Percentiles rank a stretch among this genome's conserved stretches.
These are phyloP conservation scores for Aspidapion aeneum DNA, from an alignment of 2,888 invertebrate species.

Conservation along the genomic window DNA sequence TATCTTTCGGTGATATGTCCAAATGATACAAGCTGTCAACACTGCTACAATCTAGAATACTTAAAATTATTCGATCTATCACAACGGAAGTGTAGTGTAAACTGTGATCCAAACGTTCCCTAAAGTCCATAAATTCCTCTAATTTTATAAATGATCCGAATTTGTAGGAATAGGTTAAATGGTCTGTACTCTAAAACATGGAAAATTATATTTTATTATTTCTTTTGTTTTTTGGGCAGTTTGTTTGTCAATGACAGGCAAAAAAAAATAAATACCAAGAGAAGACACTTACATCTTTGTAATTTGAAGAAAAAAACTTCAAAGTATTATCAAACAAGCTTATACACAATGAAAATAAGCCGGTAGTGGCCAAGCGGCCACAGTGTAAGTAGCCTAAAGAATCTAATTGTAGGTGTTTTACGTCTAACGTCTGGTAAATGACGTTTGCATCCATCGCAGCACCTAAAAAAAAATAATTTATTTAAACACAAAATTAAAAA, in stretches of 20 bases:
- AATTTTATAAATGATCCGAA: constrained; percentile 93
- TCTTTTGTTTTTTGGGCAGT: too few relatives aligned
- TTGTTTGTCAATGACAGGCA: too few relatives aligned
- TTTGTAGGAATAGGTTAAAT: constrained; percentile 88
- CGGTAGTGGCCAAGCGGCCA: constrained; percentile 69
- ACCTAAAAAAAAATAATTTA: constrained; percentile 51
- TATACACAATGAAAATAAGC: constrained; percentile 66
- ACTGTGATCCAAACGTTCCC: constrained; percentile 76
- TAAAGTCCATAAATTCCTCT: constrained; percentile 83
- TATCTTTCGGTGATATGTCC: constrained; percentile 58
- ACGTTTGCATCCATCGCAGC: constrained; percentile 70
- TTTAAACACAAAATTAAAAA: background rate
- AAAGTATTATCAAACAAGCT: constrained; percentile 71
- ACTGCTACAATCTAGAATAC: constrained; percentile 57
- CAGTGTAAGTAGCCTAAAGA: constrained; percentile 84
- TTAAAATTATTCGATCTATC: constrained; percentile 66
- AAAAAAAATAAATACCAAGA: too few relatives aligned
- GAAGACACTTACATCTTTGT: constrained; percentile 77
- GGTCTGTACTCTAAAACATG: constrained; percentile 74
- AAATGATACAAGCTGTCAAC: constrained; percentile 54
- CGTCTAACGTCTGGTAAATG: constrained; percentile 75
- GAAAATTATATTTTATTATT: background rate
- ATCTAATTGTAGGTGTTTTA: constrained; percentile 92
- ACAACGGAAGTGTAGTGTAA: constrained; percentile 67
- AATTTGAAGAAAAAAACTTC: constrained; percentile 84